Conservation (phyloP, 2,797 vertebrate genomes). For the Octomys mimax region DNA sequence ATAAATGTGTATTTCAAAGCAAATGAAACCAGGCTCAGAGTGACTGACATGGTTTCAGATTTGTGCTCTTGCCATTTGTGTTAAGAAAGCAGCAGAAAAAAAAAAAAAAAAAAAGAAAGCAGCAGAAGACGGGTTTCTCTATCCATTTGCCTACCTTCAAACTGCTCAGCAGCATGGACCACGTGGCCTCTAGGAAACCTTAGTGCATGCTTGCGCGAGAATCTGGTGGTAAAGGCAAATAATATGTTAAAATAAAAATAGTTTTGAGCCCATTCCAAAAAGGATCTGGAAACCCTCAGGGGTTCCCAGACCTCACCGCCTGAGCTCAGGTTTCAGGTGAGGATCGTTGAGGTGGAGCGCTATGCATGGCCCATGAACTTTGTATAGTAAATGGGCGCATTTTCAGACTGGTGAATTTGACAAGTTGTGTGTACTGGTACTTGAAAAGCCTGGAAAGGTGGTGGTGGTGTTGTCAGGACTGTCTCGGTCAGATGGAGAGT, state of each 20-base stretch:
- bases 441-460: constrained; percentile 41
- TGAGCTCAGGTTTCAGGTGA: background rate
- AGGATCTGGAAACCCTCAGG: background rate
- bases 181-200: background rate
- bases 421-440: background rate
- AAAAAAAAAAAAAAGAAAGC: too few relatives aligned
- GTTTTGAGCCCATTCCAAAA: background rate
- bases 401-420: constrained; percentile 16
- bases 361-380: background rate
- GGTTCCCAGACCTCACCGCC: background rate
- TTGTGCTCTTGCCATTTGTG: background rate
- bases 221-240: background rate
- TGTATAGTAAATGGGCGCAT: background rate
- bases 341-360: background rate
- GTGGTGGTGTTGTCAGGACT: background rate
- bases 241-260: constrained; percentile 5
- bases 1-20: constrained; percentile 22
- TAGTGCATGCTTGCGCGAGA: background rate
- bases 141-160: background rate
- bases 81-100: too few relatives aligned
- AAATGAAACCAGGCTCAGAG: background rate
- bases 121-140: background rate
- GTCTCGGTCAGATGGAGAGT: background rate
- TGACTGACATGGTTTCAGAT: background rate
- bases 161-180: background rate